These are phyloP conservation scores for Cassiopea andromeda DNA, from an alignment of 30 jellyfish, hydroid and myxozoan species.

Conservation along the genomic window DNA sequence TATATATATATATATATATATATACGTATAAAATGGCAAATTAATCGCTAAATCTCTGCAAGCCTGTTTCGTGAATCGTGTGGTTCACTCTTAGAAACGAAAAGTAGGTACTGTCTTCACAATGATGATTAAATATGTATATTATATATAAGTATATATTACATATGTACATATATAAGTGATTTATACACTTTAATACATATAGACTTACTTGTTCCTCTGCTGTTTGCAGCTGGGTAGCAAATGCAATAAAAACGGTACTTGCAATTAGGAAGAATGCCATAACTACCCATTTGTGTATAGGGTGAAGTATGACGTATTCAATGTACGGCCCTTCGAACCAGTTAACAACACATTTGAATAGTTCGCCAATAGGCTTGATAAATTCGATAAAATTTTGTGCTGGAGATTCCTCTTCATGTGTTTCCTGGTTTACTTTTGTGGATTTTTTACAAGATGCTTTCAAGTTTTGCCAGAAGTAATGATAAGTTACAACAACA, in stretches of 20 bases:
- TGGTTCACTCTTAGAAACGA: too few relatives aligned
- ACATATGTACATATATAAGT: too few relatives aligned
- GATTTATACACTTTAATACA: too few relatives aligned
- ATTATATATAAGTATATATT: too few relatives aligned
- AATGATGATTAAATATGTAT: too few relatives aligned
- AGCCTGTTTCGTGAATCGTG: too few relatives aligned
- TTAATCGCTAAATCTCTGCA: too few relatives aligned
- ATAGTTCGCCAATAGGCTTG: conserved; percentile 73
- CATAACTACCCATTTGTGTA: conserved; percentile 72
- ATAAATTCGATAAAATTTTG: not conserved
- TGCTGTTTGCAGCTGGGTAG: conserved; percentile 84
- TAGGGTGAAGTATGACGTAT: conserved; percentile 75
- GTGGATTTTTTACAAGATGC: conserved; percentile 10
- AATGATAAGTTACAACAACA: conserved; percentile 89
- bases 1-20: too few relatives aligned
- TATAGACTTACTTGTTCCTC: conserved; percentile 83
- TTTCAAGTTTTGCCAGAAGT: conserved; percentile 73
- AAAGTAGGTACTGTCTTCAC: too few relatives aligned
- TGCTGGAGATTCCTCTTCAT: not conserved
- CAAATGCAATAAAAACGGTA: conserved; percentile 70
- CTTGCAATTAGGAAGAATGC: conserved; percentile 43
- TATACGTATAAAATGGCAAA: too few relatives aligned
- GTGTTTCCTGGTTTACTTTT: conserved; percentile 10
- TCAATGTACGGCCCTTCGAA: conserved; percentile 84
- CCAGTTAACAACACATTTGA: conserved; percentile 85